phyloP scores from a whole-genome alignment of 2,113 vertebrate genomes.

The Macheiramphus alcinus region DNA sequence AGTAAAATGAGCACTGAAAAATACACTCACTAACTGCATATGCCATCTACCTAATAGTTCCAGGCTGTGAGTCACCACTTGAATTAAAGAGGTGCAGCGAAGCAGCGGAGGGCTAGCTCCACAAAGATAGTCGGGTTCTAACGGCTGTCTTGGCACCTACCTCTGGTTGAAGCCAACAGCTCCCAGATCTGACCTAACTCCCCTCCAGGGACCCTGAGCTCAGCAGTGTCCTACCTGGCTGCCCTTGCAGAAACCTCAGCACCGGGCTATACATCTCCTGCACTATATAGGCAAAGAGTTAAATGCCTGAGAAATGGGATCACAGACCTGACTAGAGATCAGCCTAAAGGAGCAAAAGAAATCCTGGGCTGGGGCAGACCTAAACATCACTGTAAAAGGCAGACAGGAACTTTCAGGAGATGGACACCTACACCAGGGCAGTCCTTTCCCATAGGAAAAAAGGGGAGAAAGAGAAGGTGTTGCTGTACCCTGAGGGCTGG shows the following conservation, averaged over 20 bases:
- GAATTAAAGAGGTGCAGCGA: background rate
- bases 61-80: conserved; percentile 44
- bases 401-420: background rate
- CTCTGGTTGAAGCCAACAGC: background rate
- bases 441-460: background rate
- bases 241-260: background rate
- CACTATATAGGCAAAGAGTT: background rate
- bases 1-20: conserved; percentile 50
- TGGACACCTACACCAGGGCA: background rate
- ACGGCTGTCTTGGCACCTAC: background rate
- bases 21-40: conserved; percentile 7
- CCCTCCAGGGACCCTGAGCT: background rate
- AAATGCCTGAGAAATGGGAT: background rate
- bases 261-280: fast-evolving
- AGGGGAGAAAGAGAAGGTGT: background rate
- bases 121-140: background rate
- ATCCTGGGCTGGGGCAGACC: background rate
- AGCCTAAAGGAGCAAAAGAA: background rate
- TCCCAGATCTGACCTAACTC: background rate
- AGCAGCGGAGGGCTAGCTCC: background rate
- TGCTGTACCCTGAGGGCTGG: background rate
- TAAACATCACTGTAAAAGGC: background rate
- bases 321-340: background rate
- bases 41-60: conserved; percentile 44
- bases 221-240: background rate